A percentile compares a stretch with the other conserved stretches of the same genome.
phyloP scores from a whole-genome alignment of 30 jellyfish, hydroid and myxozoan species.

The Cassiopea xamachana region DNA sequence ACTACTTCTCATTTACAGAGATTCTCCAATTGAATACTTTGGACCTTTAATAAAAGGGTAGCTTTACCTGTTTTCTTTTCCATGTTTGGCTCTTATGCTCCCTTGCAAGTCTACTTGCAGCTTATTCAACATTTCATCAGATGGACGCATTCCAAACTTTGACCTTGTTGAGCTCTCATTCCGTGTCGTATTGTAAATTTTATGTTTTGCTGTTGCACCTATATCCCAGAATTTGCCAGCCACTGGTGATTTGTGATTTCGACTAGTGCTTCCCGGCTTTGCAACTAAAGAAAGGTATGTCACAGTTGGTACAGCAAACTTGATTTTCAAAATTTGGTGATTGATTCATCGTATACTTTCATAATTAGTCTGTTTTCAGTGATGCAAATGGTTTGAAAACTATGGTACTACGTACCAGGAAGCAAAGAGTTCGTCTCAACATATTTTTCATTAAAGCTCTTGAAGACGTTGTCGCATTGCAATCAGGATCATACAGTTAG shows the following conservation, averaged over 20 bases:
- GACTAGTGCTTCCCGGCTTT: background rate
- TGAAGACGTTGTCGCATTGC: too few relatives aligned
- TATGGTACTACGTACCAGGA: too few relatives aligned
- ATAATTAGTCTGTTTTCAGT: too few relatives aligned
- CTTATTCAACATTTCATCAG: conserved; percentile 46
- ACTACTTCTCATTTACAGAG: too few relatives aligned
- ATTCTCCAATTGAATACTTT: too few relatives aligned
- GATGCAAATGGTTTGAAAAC: too few relatives aligned
- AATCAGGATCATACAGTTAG: too few relatives aligned
- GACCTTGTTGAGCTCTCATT: background rate
- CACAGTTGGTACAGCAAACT: too few relatives aligned
- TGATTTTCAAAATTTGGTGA: too few relatives aligned
- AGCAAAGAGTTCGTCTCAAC: too few relatives aligned
- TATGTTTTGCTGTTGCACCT: conserved; percentile 17
- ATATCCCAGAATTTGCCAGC: conserved; percentile 16
- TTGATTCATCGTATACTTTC: too few relatives aligned
- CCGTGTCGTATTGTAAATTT: background rate
- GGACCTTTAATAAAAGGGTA: background rate
- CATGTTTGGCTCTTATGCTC: background rate
- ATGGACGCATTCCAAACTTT: conserved; percentile 24
- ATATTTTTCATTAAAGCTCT: too few relatives aligned
- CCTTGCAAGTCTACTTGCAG: conserved; percentile 55
- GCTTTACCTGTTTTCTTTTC: conserved; percentile 15
- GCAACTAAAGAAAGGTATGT: background rate
- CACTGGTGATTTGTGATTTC: background rate